phyloP scores from a whole-genome alignment of 1,140 invertebrate species.

The Anadara kagoshimensis region DNA sequence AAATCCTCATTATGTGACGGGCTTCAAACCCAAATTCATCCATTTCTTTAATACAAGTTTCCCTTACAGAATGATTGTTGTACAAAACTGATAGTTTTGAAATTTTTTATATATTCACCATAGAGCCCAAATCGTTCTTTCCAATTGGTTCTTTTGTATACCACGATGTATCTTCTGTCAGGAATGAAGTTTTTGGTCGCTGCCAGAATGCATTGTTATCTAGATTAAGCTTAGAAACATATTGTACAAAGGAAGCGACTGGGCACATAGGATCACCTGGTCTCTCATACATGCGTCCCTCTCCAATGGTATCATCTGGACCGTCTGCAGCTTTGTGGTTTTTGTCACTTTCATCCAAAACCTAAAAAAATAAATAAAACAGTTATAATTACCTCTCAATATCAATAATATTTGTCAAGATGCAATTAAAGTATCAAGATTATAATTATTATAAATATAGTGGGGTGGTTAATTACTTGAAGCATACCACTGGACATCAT shows the following conservation, averaged over 20 bases:
- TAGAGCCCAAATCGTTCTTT: constrained; percentile 15
- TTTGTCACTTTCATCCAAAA: not conserved
- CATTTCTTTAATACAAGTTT: constrained; percentile 3
- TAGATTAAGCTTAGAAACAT: constrained; percentile 34
- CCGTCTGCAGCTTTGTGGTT: not conserved
- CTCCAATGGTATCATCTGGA: constrained; percentile 5
- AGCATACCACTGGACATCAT: not conserved
- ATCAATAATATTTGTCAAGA: not conserved
- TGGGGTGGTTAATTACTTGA: not conserved
- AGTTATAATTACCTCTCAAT: no score
- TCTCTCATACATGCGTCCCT: constrained; percentile 6
- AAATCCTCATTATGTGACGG: constrained; percentile 9
- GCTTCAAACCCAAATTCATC: not conserved
- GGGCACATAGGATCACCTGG: constrained; percentile 24
- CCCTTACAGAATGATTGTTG: constrained; percentile 21
- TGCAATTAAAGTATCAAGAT: not conserved
- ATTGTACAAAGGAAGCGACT: constrained; percentile 19
- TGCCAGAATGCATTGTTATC: constrained; percentile 26
- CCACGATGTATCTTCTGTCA: constrained; percentile 5
- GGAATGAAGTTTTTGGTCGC: constrained; percentile 15
- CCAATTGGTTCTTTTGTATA: constrained; percentile 13
- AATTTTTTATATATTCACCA: constrained; percentile 29
- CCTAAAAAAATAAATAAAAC: no score
- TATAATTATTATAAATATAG: not conserved
- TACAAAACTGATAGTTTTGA: constrained; percentile 16